Conservation (phyloP, 2,113 vertebrate genomes). For the Crypturellus undulatus region DNA sequence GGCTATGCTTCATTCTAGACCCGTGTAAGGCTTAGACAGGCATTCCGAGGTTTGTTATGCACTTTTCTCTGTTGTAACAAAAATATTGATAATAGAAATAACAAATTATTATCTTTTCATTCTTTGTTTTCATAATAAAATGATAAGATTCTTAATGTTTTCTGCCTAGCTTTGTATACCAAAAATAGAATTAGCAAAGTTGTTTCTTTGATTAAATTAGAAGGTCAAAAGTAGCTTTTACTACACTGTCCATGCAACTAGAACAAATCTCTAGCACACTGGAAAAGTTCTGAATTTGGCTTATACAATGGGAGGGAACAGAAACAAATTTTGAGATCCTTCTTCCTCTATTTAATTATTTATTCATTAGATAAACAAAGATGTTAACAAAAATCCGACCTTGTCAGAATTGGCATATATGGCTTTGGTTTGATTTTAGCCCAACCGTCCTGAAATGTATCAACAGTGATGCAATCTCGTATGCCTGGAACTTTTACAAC, state of each 20-base stretch:
- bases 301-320: rapidly evolving
- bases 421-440: background rate
- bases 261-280: background rate
- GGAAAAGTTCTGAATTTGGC: background rate
- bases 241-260: rapidly evolving
- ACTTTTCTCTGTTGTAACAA: rapidly evolving
- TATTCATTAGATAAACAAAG: background rate
- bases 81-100: background rate
- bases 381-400: background rate
- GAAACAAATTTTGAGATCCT: rapidly evolving
- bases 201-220: background rate
- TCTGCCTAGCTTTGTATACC: background rate
- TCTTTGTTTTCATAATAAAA: background rate
- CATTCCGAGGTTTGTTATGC: background rate
- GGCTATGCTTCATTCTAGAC: background rate
- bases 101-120: background rate
- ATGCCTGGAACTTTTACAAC: constrained; percentile 19
- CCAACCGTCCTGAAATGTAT: background rate
- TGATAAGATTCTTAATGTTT: background rate
- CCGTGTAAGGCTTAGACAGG: background rate
- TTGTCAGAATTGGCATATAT: background rate
- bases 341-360: background rate
- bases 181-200: background rate
- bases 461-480: background rate
- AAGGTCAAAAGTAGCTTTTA: rapidly evolving